Evolutionary conservation across 2,888 invertebrate species (phyloP), one percentile per base, ranked within the genome.

Genomic region (Ametastegia equiseti): DNA sequence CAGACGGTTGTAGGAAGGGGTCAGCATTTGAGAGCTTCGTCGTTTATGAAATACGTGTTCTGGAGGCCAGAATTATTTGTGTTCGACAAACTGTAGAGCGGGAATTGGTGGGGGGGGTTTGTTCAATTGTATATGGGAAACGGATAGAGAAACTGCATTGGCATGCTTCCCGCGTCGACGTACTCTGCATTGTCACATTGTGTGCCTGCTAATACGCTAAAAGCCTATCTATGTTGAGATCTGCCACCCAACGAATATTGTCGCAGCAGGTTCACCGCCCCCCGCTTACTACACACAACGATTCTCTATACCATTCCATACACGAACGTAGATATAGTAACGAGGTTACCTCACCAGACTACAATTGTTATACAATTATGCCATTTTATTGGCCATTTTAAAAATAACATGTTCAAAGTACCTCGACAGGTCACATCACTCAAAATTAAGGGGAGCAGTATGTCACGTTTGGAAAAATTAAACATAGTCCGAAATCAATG

Each of bases 161-260:
- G 89, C 88, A 91, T 91, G 90, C 91, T 86, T 87, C 86, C 86
- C 88, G 88, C 90, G 89, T 88, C 88, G 88, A 86, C 88, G 87
- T 67, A 67, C 67, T 47, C 30, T 90, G 88, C 90, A 91, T 91
- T 90, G 91, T 91, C 89, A 89, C 90, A 90, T 89, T 90, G 89
- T 90, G 89, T 89, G 89, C 88, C 87, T 88, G 89, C 90, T 91
- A 91, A 91, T 91, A 90, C 90, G 91, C 88, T 91, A 91, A 91
- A 91, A 91, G 91, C 91, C 91, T 91, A 91, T 91, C 90, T 91
- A 87, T 91, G 91, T 91, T 89, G 90, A 89, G 89, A 90, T 90
- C 90, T 90, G 88, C 87, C 85, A 88, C 87, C 85, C 86, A 86
- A 87, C 83, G 90, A 90, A 89, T 90, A 89, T 89, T 88, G 88